Base-by-base conservation (phyloP, 1,140 invertebrate species). In the Platyscapa corneri region DNA sequence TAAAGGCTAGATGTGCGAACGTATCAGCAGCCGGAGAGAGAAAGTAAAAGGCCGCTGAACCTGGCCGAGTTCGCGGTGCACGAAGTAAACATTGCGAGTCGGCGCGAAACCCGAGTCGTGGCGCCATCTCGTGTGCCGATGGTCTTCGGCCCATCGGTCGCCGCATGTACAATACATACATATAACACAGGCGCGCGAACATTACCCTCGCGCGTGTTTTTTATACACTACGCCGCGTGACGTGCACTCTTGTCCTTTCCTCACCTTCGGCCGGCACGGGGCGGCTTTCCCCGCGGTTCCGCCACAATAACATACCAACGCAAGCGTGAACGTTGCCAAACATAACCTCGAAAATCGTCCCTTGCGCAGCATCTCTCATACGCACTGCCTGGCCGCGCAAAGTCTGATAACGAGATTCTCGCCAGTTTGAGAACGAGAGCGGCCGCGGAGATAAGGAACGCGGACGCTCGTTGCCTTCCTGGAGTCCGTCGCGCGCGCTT, bases 181-280 rank as follows among this genome's bases (percentile, higher is more conserved):
- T 2, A 77, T 23, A 14, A 60, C 12, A 32, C 6, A n/a, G 34
- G 46, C 64, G 23, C 37, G 70, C 60, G 86, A 53, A 85, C 74
- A 53, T 12, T 53, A 53, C 16, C 49, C 49, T 53, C 49, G 49
- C 12, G 84, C 88, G 83, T 88, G 85, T 86, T 74, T 74, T 74
- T 85, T 85, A 86, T 87, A 81, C 10, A 85, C 70, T 85, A 82
- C 86, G 87, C 84, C 10, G 86, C 75, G 32, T 49, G 37, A 34
- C 67, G 32, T 23, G 70, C 70, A 3, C 49, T 23, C 46, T 46
- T 6, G 53, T 46, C 39, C 72, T 42, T 20, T 53, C 18, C 18
- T 12, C 49, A 1, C 49, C 49, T 14, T 14, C 6, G 49, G 16
- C 49, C 49, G 49, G 49, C 16, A 53, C 16, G 34, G 34, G 37